phyloP scores from a whole-genome alignment of 2,888 invertebrate species.

The Scaptomyza flava region DNA sequence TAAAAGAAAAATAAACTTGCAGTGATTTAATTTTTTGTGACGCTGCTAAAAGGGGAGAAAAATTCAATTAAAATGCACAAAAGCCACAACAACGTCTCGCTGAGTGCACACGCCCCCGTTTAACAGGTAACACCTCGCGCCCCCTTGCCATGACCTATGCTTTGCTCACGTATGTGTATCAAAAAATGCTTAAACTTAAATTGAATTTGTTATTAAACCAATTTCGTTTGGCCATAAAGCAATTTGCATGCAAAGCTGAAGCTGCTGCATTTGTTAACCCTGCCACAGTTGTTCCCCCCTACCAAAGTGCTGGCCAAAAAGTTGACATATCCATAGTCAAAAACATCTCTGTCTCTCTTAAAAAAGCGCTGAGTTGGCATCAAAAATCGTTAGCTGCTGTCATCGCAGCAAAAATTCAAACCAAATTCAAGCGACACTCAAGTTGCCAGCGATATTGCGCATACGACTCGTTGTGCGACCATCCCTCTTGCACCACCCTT shows the following conservation, averaged over 20 bases:
- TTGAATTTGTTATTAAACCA: constrained; percentile 77
- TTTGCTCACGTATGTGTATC: constrained; percentile 63
- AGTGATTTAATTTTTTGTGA: constrained; percentile 75
- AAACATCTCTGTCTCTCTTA: constrained; percentile 13
- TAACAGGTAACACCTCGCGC: neutral
- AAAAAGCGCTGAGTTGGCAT: constrained; percentile 49
- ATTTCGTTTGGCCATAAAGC: constrained; percentile 53
- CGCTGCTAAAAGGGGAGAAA: constrained; percentile 43
- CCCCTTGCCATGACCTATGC: constrained; percentile 2
- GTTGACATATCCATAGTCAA: constrained; percentile 59
- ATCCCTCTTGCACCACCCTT: neutral
- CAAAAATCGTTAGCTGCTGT: constrained; percentile 55
- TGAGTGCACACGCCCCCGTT: constrained; percentile 40
- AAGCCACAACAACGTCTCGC: constrained; percentile 63
- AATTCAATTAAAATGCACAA: constrained; percentile 79
- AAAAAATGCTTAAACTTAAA: constrained; percentile 68
- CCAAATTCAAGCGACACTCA: constrained; percentile 14
- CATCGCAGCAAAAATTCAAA: constrained; percentile 22
- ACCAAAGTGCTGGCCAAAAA: constrained; percentile 1
- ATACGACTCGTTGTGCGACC: constrained; percentile 48
- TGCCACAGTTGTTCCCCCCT: neutral
- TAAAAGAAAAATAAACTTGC: constrained; percentile 56
- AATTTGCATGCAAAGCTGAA: constrained; percentile 57
- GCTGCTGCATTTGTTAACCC: constrained; percentile 25
- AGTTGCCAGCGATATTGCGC: constrained; percentile 41